A percentile compares a stretch with the other conserved stretches of the same genome.
Evolutionary conservation across 2,888 invertebrate genomes (phyloP).

Genomic region (Athrips mouffetella): DNA sequence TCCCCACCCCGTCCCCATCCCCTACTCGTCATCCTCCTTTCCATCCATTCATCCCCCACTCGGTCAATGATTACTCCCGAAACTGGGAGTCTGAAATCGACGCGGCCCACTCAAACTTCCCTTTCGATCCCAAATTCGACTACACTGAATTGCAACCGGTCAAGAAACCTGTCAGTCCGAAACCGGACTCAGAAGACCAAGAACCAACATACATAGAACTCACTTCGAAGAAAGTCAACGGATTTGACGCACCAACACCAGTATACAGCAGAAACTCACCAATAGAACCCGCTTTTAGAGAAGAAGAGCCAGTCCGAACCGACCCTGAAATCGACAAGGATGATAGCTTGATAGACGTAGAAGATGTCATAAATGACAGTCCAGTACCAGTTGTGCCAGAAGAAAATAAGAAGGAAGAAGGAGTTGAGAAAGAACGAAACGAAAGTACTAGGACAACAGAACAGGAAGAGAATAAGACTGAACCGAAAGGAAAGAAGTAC

Average conservation of each 20-base stretch:
- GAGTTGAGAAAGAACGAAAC: conserved; percentile 21
- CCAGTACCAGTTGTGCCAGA: conserved; percentile 37
- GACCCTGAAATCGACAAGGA: conserved; percentile 73
- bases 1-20: conserved; percentile 71
- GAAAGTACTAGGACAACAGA: conserved; percentile 48
- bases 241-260: conserved; percentile 42
- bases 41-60: conserved; percentile 65
- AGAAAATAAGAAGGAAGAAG: conserved; percentile 39
- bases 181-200: conserved; percentile 53
- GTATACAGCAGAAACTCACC: conserved; percentile 53
- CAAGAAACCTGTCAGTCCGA: conserved; percentile 67
- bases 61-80: conserved; percentile 65
- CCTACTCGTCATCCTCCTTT: conserved; percentile 67
- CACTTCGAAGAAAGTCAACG: conserved; percentile 59
- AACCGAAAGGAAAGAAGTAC: conserved; percentile 67
- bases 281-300: conserved; percentile 60
- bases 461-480: conserved; percentile 53
- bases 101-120: conserved; percentile 64
- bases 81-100: conserved; percentile 77
- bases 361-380: conserved; percentile 63
- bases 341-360: conserved; percentile 71
- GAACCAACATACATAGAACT: conserved; percentile 71
- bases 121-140: conserved; percentile 64
- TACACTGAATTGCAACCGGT: conserved; percentile 65
- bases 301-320: conserved; percentile 63